Conservation (phyloP, 2,797 vertebrate genomes). For the Chelonia mydas region DNA sequence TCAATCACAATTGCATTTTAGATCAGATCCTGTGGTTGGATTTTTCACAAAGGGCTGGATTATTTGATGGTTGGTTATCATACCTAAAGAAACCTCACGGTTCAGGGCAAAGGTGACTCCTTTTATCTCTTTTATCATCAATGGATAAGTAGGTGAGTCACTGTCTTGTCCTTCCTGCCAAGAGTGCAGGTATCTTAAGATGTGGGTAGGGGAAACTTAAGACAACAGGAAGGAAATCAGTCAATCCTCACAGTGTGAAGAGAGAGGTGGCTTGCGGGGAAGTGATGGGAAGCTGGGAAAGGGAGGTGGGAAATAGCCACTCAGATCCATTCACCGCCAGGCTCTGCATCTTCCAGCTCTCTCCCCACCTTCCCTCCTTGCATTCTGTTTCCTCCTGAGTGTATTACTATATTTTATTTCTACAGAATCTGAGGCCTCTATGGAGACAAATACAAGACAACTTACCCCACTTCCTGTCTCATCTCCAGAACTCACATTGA, state of each 20-base stretch:
- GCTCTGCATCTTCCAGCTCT: neutral
- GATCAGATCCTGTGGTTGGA: neutral
- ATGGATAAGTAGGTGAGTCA: fast-evolving
- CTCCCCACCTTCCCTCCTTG: neutral
- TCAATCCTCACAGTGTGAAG: neutral
- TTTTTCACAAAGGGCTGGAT: neutral
- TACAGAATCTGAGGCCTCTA: neutral
- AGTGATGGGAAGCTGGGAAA: neutral
- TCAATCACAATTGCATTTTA: neutral
- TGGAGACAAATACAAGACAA: neutral
- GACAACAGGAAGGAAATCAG: neutral
- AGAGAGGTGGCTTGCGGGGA: neutral
- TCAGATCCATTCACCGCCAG: neutral
- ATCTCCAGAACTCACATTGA: neutral
- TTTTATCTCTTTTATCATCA: neutral
- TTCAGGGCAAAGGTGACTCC: fast-evolving
- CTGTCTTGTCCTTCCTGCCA: neutral
- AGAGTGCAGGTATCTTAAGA: neutral
- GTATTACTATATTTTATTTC: neutral
- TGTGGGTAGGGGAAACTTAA: neutral
- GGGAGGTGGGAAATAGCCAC: fast-evolving
- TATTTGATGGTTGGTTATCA: neutral
- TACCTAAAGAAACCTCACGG: neutral
- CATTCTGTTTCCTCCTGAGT: neutral
- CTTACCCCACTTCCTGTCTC: neutral